Base-by-base conservation (phyloP, 2,797 vertebrate genomes). In the Danio jaintianensis region DNA sequence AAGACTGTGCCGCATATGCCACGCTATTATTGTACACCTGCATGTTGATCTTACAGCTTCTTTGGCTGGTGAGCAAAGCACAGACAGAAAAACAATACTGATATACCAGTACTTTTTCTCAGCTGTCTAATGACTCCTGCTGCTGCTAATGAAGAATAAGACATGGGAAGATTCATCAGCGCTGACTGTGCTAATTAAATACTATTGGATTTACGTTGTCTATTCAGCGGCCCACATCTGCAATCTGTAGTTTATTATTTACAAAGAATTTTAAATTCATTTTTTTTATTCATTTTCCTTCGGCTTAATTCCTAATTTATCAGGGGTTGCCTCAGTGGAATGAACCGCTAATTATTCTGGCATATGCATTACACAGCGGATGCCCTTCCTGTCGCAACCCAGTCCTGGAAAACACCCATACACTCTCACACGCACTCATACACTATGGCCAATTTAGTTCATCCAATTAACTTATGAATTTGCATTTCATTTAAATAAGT, bases 191-290 rank as follows among this genome's bases (percentile, higher is more conserved):
- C 59, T 78, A 50, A 78, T 82, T 63, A 79, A 43, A 56, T 40
- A 22, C 76, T 69, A 52, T 42, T 75, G 69, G 79, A 81, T 81
- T 45, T 83, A 55, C n/a, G 67, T 4, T 47, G 50, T 61, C 64
- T 36, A n/a, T 75, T 62, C 47, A 63, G 68, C 38, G 6, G 20
- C 61, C n/a, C 53, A 36, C 22, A 15, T 71, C 63, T 64, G 50
- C 3, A 18, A 48, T 43, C 36, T 42, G 9, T 63, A 53, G 56
- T 20, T 7, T 56, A 67, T 80, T 82, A 77, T 61, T 80, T 74
- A 82, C 29, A 45, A 61, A 18, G 3, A 82, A 53, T 72, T 68
- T 79, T 4, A 42, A 66, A 52, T 29, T 1, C 29, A 1, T 29
- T 29, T 29, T 1, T 29, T 29, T 29, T 29, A 29, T 1, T 29